A percentile compares a stretch with the other conserved stretches of the same genome.
Conservation (phyloP, 2,888 invertebrate species). For the Lithophane leautieri region DNA sequence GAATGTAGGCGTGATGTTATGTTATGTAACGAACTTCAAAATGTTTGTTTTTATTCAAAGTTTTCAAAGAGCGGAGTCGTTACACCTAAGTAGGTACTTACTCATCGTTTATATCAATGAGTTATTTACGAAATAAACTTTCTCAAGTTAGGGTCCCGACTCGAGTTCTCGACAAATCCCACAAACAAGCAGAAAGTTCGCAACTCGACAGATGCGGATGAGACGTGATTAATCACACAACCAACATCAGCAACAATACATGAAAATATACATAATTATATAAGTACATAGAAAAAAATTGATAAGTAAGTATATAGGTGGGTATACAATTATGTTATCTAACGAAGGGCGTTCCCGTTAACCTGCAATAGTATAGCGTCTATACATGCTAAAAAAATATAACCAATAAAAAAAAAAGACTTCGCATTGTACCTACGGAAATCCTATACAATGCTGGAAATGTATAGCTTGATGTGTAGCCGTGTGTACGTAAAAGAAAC, state of each 20-base stretch:
- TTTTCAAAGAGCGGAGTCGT: not conserved
- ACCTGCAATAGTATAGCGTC: no score
- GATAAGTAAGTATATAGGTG: no score
- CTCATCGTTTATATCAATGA: constrained; percentile 47
- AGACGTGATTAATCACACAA: constrained; percentile 76
- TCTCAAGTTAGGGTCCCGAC: constrained; percentile 67
- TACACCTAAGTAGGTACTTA: not conserved
- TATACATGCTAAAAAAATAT: no score
- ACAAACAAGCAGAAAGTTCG: constrained; percentile 74
- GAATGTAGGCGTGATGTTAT: not conserved
- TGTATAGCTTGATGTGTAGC: no score
- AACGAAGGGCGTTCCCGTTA: no score
- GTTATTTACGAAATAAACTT: constrained; percentile 71
- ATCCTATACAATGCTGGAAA: no score
- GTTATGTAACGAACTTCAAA: not conserved
- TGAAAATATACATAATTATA: no score
- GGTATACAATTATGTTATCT: no score
- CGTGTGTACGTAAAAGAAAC: no score
- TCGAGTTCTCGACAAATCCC: constrained; percentile 67
- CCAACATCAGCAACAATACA: constrained; percentile 42
- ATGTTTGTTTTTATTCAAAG: not conserved
- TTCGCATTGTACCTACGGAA: no score
- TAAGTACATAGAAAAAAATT: no score
- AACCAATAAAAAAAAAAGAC: no score
- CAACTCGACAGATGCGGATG: constrained; percentile 75